A percentile compares a stretch with the other conserved stretches of the same genome.
phyloP scores from a whole-genome alignment of 2,888 invertebrate species.

The Drosophila lutescens region DNA sequence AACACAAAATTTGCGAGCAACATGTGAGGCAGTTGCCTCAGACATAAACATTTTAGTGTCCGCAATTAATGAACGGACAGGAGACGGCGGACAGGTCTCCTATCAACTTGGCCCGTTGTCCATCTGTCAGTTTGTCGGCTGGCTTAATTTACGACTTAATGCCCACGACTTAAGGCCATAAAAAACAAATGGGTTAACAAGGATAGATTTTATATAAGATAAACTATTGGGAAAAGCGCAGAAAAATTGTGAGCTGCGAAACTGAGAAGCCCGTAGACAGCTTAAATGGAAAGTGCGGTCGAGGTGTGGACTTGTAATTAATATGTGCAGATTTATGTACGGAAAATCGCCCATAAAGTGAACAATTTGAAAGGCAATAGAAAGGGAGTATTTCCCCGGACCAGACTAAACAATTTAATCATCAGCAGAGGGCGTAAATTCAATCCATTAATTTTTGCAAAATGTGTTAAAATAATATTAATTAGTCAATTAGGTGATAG shows the following conservation, averaged over 20 bases:
- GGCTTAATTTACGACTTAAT: conserved; percentile 37
- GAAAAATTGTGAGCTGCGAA: conserved; percentile 11
- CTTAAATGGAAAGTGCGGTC: conserved; percentile 10
- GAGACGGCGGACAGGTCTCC: conserved; percentile 29
- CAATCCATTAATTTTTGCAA: neutral
- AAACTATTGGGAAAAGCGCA: neutral
- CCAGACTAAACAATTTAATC: neutral
- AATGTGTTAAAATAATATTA: neutral
- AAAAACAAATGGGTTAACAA: conserved; percentile 22
- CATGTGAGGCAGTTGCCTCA: conserved; percentile 22
- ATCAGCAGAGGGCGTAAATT: neutral
- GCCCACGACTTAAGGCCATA: conserved; percentile 32
- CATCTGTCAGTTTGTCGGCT: conserved; percentile 32
- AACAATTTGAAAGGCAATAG: neutral
- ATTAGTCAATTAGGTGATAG: neutral
- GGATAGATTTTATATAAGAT: conserved; percentile 45
- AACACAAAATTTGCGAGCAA: conserved; percentile 4
- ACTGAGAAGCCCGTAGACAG: conserved; percentile 21
- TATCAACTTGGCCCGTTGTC: conserved; percentile 18
- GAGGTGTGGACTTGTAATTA: conserved; percentile 28
- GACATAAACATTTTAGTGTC: conserved; percentile 32
- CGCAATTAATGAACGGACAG: conserved; percentile 28
- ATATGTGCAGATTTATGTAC: conserved; percentile 11
- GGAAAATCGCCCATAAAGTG: neutral
- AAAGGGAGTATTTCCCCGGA: neutral